Conservation (phyloP, 2,113 vertebrate species). For the Dipodomys merriami region DNA sequence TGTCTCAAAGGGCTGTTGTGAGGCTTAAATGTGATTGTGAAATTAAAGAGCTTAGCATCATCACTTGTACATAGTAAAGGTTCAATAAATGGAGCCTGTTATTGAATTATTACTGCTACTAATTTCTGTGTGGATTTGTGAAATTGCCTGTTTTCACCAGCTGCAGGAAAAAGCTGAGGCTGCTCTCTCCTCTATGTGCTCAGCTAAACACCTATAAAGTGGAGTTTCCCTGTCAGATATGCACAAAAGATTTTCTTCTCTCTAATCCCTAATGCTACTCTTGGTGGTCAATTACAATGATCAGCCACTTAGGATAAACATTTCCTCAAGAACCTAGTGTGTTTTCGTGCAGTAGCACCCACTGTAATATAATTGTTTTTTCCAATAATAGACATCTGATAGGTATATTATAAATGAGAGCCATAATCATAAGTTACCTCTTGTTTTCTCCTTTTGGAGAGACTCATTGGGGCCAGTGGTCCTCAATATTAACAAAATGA, state of each 20-base stretch:
- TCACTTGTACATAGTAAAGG: not conserved
- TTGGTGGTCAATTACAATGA: slow-evolving; percentile 38
- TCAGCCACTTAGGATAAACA: slow-evolving; percentile 37
- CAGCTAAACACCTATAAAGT: not conserved
- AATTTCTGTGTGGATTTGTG: slow-evolving; percentile 30
- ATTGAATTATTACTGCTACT: slow-evolving; percentile 34
- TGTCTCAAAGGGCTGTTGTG: not conserved
- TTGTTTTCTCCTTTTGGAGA: slow-evolving; percentile 53
- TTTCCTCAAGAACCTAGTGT: slow-evolving; percentile 50
- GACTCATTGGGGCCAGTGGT: slow-evolving; percentile 66
- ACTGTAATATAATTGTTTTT: slow-evolving; percentile 63
- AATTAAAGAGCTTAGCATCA: slow-evolving; percentile 18
- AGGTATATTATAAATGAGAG: slow-evolving; percentile 17
- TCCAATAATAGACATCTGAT: slow-evolving; percentile 53
- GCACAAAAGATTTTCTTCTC: not conserved
- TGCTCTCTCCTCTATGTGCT: not conserved
- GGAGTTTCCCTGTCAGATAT: not conserved
- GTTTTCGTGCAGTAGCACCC: slow-evolving; percentile 5
- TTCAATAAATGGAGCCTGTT: slow-evolving; percentile 27
- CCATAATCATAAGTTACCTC: slow-evolving; percentile 41
- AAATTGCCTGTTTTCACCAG: not conserved
- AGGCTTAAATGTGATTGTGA: not conserved
- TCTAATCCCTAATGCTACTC: not conserved
- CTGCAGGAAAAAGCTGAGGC: not conserved
- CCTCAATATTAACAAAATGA: slow-evolving; percentile 64